Percentiles rank a stretch among this genome's conserved stretches.
Evolutionary conservation across 2,888 invertebrate genomes (phyloP).

Genomic region (Ceratothoa steindachneri): DNA sequence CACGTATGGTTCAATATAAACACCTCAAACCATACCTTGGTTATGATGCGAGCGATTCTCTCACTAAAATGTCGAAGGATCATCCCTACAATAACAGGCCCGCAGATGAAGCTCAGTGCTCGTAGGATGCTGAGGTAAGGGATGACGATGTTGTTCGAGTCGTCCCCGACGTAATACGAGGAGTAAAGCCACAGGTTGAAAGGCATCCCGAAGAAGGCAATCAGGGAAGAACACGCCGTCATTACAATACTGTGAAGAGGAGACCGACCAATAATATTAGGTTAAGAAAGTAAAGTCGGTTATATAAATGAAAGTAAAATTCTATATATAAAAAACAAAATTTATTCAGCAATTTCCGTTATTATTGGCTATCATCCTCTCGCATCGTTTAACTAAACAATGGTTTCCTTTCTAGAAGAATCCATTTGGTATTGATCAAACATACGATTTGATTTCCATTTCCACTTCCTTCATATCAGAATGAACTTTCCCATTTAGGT

Average conservation of each 20-base stretch:
- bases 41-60: constrained; percentile 18
- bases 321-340: not conserved
- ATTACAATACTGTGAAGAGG: constrained; percentile 33
- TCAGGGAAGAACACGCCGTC: constrained; percentile 32
- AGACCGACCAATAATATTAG: not conserved
- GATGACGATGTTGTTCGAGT: constrained; percentile 9
- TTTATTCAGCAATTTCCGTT: too few species aligned
- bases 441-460: too few species aligned
- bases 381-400: too few species aligned
- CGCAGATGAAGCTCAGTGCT: constrained; percentile 22
- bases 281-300: too few species aligned
- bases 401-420: too few species aligned
- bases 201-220: constrained; percentile 40
- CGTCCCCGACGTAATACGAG: constrained; percentile 17
- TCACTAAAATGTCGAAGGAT: constrained; percentile 22
- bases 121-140: constrained; percentile 31
- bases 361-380: too few species aligned
- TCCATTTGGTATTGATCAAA: too few species aligned
- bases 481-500: too few species aligned
- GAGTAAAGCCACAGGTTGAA: constrained; percentile 38
- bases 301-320: not conserved
- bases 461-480: too few species aligned
- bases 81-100: constrained; percentile 30
- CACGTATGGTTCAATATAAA: too few species aligned
- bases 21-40: constrained; percentile 24